Conservation (phyloP, 2,888 invertebrate genomes). For the Cryptus armator region DNA sequence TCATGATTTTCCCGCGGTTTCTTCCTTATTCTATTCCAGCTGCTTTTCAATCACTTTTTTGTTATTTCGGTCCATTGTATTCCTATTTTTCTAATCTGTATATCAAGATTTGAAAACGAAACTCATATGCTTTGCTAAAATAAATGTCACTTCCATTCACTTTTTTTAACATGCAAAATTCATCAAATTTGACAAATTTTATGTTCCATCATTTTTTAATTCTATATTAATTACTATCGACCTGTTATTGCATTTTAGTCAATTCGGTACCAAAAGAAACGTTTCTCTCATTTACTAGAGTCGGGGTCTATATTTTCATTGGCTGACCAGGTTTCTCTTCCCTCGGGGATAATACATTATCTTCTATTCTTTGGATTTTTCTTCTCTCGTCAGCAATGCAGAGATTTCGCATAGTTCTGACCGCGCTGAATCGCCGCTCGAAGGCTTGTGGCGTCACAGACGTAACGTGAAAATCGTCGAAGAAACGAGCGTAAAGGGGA, state of each 20-base stretch:
- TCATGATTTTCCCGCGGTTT: neutral
- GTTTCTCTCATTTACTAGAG: neutral
- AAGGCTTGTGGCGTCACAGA: slow-evolving; percentile 4
- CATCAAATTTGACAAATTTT: too few species aligned
- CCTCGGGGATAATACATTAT: slow-evolving; percentile 20
- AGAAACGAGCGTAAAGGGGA: slow-evolving; percentile 23
- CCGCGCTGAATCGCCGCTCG: slow-evolving; percentile 26
- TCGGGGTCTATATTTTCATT: slow-evolving; percentile 6
- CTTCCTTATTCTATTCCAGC: neutral
- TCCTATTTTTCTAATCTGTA: neutral
- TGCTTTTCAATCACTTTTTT: neutral
- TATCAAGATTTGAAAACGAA: too few species aligned
- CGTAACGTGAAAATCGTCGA: slow-evolving; percentile 31
- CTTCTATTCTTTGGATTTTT: slow-evolving; percentile 11
- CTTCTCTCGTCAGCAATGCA: slow-evolving; percentile 40
- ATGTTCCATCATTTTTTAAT: too few species aligned
- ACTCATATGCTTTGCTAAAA: too few species aligned
- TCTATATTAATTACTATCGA: too few species aligned
- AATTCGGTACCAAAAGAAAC: too few species aligned
- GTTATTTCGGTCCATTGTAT: neutral
- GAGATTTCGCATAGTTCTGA: slow-evolving; percentile 28
- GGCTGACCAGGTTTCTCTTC: neutral
- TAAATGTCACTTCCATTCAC: too few species aligned
- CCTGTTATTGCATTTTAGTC: too few species aligned
- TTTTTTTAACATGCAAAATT: too few species aligned